Percentiles rank a stretch among this genome's conserved stretches.
phyloP scores from a whole-genome alignment of 2,113 vertebrate genomes.

The Caloenas nicobarica region DNA sequence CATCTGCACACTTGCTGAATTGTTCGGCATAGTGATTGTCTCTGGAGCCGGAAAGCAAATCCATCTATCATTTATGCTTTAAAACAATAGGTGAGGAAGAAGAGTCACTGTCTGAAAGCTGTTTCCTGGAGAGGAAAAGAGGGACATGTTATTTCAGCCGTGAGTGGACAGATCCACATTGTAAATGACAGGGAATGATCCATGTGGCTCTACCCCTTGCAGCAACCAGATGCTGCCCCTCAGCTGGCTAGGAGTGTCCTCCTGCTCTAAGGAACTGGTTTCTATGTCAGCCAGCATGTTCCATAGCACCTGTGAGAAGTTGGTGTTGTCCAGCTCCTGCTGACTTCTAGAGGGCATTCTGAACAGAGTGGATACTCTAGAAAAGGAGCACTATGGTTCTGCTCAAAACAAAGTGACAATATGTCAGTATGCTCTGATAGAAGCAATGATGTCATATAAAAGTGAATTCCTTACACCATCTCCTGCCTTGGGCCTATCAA shows the following conservation, averaged over 20 bases:
- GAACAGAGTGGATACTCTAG: neutral
- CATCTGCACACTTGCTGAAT: accelerated
- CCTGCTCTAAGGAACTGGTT: neutral
- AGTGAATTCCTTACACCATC: neutral
- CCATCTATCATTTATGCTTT: neutral
- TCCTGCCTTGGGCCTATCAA: neutral
- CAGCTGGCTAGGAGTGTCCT: neutral
- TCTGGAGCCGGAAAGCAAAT: neutral
- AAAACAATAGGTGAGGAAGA: neutral
- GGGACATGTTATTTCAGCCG: neutral
- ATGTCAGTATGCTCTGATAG: neutral
- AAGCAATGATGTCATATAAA: neutral
- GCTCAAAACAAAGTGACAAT: neutral
- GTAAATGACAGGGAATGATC: neutral
- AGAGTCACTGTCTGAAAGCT: neutral
- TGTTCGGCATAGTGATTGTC: neutral
- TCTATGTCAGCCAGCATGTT: neutral
- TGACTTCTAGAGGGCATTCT: neutral
- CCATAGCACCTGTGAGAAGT: neutral
- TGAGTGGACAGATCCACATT: neutral
- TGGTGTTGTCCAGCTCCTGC: neutral
- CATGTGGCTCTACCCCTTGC: accelerated
- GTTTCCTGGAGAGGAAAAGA: neutral
- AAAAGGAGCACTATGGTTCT: neutral
- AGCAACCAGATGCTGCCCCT: neutral